A percentile compares a stretch with the other conserved stretches of the same genome.
Conservation (phyloP, 2,113 vertebrate genomes). For the Sebastes fasciatus region DNA sequence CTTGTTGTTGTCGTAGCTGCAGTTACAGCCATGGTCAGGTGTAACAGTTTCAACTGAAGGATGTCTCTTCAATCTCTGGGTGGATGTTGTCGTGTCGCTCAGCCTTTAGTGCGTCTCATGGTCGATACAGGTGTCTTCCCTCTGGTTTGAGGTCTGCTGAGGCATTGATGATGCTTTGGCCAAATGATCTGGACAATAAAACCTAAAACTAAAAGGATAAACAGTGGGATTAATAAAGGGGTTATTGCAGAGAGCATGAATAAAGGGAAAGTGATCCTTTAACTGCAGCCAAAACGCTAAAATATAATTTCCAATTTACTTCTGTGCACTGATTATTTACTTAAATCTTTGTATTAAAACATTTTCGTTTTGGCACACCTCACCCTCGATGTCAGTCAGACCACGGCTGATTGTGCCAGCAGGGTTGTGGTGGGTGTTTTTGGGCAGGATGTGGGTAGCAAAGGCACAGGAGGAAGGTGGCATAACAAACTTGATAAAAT, state of each 20-base stretch:
- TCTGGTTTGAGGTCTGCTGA: conserved; percentile 40
- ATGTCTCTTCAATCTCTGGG: conserved; percentile 3
- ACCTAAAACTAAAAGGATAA: neutral
- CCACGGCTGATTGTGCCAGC: conserved; percentile 53
- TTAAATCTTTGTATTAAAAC: conserved; percentile 2
- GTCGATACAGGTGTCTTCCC: conserved; percentile 30
- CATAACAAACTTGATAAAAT: conserved; percentile 71
- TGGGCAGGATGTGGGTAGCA: conserved; percentile 83
- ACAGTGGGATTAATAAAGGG: neutral
- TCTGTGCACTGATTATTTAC: conserved; percentile 19
- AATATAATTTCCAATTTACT: neutral
- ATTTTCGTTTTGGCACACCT: conserved; percentile 19
- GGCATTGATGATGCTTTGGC: conserved; percentile 31
- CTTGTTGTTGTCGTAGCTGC: conserved; percentile 56
- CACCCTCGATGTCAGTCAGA: conserved; percentile 44
- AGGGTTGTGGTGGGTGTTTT: conserved; percentile 72
- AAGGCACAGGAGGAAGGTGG: conserved; percentile 62
- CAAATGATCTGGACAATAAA: conserved; percentile 29
- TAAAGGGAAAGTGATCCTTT: neutral
- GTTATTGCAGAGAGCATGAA: neutral
- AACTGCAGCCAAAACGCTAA: neutral
- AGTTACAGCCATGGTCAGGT: conserved; percentile 71
- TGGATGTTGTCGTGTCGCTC: conserved; percentile 13
- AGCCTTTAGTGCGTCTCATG: conserved; percentile 48
- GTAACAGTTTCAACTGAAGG: conserved; percentile 18